Conservation (phyloP, 2,888 invertebrate species). For the Aporophyla lueneburgensis region DNA sequence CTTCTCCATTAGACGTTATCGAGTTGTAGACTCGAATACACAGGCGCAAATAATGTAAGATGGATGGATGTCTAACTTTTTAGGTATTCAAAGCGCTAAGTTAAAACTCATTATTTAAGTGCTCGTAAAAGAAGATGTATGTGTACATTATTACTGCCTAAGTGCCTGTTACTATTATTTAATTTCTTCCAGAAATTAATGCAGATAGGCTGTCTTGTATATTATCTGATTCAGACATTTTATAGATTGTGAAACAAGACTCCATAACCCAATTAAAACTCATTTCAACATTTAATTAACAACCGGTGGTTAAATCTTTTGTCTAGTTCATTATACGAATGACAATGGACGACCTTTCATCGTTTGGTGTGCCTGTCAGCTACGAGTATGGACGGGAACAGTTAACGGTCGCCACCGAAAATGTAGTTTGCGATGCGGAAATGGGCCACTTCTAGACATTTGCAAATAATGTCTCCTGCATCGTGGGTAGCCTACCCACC, state of each 20-base stretch:
- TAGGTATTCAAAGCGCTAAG: conserved; percentile 20
- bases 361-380: conserved; percentile 10
- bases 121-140: conserved; percentile 44
- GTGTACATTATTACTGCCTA: conserved; percentile 14
- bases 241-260: neutral
- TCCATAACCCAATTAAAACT: conserved; percentile 12
- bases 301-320: conserved; percentile 25
- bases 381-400: neutral
- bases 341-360: conserved; percentile 36
- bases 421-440: neutral
- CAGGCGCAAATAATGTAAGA: neutral
- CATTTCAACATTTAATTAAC: conserved; percentile 19
- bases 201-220: neutral
- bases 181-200: conserved; percentile 6
- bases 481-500: neutral
- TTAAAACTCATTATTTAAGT: conserved; percentile 16
- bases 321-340: conserved; percentile 44
- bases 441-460: neutral
- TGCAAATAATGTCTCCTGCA: neutral
- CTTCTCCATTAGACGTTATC: neutral
- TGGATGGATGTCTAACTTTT: neutral
- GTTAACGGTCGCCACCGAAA: conserved; percentile 27
- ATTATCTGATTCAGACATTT: neutral
- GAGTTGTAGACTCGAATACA: neutral
- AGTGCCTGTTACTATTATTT: conserved; percentile 11